Evolutionary conservation across 2,888 invertebrate genomes (phyloP).

Genomic region (Eucera pruinosa): DNA sequence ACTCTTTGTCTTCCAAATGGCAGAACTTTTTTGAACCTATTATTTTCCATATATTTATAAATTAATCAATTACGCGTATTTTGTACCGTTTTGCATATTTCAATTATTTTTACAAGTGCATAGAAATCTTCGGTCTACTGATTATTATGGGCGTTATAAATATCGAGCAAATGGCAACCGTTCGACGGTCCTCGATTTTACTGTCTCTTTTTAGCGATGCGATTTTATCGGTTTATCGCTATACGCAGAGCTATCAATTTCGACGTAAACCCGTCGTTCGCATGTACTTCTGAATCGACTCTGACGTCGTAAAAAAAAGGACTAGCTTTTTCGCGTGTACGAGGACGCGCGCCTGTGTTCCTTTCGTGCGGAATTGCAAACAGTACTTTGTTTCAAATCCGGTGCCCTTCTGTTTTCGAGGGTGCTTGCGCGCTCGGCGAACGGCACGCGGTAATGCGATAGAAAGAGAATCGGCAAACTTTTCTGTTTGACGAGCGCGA

Average conservation of each 20-base stretch:
- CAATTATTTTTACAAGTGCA: no score
- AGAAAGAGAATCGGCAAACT: slow-evolving; percentile 28
- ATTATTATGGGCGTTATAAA: background rate
- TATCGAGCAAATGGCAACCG: background rate
- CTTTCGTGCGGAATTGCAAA: slow-evolving; percentile 5
- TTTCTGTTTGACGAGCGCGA: slow-evolving; percentile 10
- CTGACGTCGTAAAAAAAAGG: background rate
- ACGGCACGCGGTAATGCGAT: background rate
- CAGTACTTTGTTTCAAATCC: slow-evolving; percentile 17
- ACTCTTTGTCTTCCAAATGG: no score
- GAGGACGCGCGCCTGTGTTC: background rate
- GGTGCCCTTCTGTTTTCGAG: background rate
- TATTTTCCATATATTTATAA: no score
- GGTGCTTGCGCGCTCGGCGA: slow-evolving; percentile 1
- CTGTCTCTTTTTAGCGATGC: background rate
- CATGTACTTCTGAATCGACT: background rate
- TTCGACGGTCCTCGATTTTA: background rate
- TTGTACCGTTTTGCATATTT: no score
- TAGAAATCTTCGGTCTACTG: no score
- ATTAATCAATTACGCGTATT: no score
- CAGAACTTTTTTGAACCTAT: no score
- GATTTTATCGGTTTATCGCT: background rate
- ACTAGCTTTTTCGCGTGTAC: background rate
- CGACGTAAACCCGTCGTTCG: background rate
- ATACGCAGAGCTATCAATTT: background rate